Evolutionary conservation across 1,140 invertebrate species (phyloP), one percentile per base, ranked within the genome.

Genomic region (Ostrea denselamellosa): DNA sequence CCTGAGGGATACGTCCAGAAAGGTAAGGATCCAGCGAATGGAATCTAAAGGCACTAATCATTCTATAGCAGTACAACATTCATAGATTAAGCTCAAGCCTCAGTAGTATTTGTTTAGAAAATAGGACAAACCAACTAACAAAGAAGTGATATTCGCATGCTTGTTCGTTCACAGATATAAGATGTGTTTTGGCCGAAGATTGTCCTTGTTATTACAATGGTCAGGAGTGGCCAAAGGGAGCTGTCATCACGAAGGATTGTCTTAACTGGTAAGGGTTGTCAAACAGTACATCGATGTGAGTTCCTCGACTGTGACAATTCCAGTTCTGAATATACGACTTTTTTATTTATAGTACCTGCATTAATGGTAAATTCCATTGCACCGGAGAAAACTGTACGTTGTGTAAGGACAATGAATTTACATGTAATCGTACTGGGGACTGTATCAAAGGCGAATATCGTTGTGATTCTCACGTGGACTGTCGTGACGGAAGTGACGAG

Each of bases 351-450:
- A 89, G 88, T 22, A 89, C 88, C 2, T 89, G 88, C 52, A 65
- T 89, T 2, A 86, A 86, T 17, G 88, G 88, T 7, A 85, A 85
- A 87, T 89, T 89, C 65, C 51, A 86, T 25, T 89, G 88, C 65
- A 9, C 68, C 51, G 88, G 90, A n/a, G 65, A 71, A 34, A 91
- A 89, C 71, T 92, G 91, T 85, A 85, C 44, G 12, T 25, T 34
- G 5, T 93, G 93, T 89, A 62, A 83, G 17, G 90, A 91, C 8
- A 91, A 95, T 53, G 94, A 96, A 89, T 96, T 96, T 90, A 90
- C 91, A 19, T 96, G 96, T 87, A 86, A 71, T 90, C 92, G 51
- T 9, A 82, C 91, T 56, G 91, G 91, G 4, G 90, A 89, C 84
- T 94, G 94, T 88, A 94, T 94, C 44, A 87, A 90, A n/a, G 68